phyloP scores from a whole-genome alignment of 2,113 vertebrate genomes.

The Oxyura jamaicensis region DNA sequence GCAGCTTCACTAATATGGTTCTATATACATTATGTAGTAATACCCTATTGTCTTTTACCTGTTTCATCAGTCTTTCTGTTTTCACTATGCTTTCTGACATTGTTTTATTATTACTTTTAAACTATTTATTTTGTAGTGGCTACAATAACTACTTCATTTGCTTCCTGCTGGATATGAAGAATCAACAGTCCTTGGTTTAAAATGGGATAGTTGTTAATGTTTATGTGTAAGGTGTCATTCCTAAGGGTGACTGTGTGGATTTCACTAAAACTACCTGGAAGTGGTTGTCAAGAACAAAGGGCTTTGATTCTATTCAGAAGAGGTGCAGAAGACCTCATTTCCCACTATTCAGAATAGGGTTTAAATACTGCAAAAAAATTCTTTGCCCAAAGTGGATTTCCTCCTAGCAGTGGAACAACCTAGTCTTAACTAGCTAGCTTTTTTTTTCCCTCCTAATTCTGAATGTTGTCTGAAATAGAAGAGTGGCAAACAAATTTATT shows the following conservation, averaged over 20 bases:
- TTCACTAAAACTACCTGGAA: not conserved
- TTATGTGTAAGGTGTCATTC: not conserved
- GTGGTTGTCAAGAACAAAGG: not conserved
- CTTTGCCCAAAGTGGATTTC: not conserved
- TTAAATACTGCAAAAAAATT: not conserved
- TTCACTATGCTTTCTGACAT: not conserved
- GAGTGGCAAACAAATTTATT: not conserved
- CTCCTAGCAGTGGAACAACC: not conserved
- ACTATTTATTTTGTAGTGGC: not conserved
- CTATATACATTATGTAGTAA: not conserved
- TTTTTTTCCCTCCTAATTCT: not conserved
- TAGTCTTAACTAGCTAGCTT: not conserved
- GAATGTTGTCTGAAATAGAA: conserved; percentile 2
- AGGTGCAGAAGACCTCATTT: not conserved
- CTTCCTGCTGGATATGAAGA: not conserved
- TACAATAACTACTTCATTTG: not conserved
- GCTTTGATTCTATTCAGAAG: not conserved
- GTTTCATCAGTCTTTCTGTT: not conserved
- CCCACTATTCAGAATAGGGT: fast-evolving
- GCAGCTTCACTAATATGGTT: not conserved
- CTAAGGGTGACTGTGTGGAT: not conserved
- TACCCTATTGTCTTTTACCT: not conserved
- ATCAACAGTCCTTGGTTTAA: not conserved
- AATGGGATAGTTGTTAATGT: not conserved
- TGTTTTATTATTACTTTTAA: not conserved